Evolutionary conservation across 2,797 vertebrate species (phyloP).

Genomic region (Bradypus variegatus): DNA sequence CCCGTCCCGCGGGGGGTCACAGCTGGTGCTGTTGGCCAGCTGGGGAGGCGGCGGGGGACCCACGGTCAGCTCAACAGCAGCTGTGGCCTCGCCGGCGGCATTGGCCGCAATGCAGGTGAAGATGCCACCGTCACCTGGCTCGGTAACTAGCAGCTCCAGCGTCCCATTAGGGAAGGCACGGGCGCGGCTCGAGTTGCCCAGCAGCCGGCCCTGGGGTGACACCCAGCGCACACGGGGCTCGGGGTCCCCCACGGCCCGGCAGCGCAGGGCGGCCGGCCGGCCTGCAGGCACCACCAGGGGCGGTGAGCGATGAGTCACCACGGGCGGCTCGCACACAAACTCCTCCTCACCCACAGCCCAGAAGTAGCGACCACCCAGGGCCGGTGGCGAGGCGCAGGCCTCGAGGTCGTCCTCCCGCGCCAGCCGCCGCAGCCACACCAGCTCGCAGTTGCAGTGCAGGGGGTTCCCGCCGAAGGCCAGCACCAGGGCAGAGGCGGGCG

Average conservation of each 20-base stretch:
- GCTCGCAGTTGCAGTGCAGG: conserved; percentile 90
- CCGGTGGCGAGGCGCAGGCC: conserved; percentile 85
- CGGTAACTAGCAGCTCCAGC: conserved; percentile 83
- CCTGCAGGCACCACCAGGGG: conserved; percentile 80
- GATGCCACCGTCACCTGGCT: conserved; percentile 81
- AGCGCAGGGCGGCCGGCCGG: conserved; percentile 84
- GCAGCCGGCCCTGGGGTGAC: conserved; percentile 85
- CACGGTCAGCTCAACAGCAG: conserved; percentile 84
- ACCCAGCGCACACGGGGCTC: conserved; percentile 93
- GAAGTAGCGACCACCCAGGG: conserved; percentile 89
- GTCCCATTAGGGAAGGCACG: conserved; percentile 90
- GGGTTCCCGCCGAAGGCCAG: conserved; percentile 90
- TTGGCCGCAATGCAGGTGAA: conserved; percentile 95
- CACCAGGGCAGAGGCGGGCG: conserved; percentile 82
- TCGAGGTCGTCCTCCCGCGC: conserved; percentile 89
- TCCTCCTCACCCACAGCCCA: conserved; percentile 92
- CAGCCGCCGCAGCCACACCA: conserved; percentile 86
- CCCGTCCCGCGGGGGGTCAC: conserved; percentile 74
- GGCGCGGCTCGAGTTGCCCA: conserved; percentile 86
- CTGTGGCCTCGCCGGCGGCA: conserved; percentile 89
- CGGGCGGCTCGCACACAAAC: conserved; percentile 89
- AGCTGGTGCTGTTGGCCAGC: conserved; percentile 80
- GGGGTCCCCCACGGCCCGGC: conserved; percentile 90
- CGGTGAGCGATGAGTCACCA: conserved; percentile 88
- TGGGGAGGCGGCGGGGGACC: conserved; percentile 82